phyloP scores from a whole-genome alignment of 1,140 invertebrate genomes.

The Agraylea sexmaculata region DNA sequence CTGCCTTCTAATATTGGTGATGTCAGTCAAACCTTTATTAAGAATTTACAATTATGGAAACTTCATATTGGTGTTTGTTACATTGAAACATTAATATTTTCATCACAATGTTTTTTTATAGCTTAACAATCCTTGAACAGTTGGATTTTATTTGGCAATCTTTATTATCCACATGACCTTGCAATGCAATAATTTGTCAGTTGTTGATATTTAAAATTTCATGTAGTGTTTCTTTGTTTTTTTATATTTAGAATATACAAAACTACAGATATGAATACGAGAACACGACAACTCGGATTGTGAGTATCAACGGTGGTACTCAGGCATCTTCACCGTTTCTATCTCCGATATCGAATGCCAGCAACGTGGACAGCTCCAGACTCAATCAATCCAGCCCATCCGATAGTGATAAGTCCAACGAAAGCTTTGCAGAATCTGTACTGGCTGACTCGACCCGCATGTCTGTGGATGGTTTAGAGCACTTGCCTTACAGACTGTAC shows the following conservation, averaged over 20 bases:
- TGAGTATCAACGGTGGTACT: slow-evolving; percentile 3
- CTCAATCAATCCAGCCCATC: slow-evolving; percentile 25
- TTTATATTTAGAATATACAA: slow-evolving; percentile 33
- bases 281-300: slow-evolving; percentile 22
- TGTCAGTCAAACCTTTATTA: too few species aligned
- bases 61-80: too few species aligned
- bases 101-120: too few species aligned
- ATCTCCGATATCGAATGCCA: neutral
- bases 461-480: slow-evolving; percentile 28
- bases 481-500: slow-evolving; percentile 45
- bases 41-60: too few species aligned
- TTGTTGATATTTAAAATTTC: neutral
- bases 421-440: slow-evolving; percentile 39
- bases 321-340: too few species aligned
- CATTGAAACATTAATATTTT: too few species aligned
- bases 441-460: slow-evolving; percentile 32
- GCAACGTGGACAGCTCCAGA: neutral
- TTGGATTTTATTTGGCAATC: too few species aligned
- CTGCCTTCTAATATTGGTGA: too few species aligned
- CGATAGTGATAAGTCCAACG: slow-evolving; percentile 34
- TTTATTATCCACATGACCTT: neutral
- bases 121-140: too few species aligned
- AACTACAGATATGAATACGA: slow-evolving; percentile 35
- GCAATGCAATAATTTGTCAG: neutral
- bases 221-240: slow-evolving; percentile 8